Evolutionary conservation across 2,113 vertebrate genomes (phyloP), one percentile per base, ranked within the genome.

Genomic region (Toxostoma redivivum): DNA sequence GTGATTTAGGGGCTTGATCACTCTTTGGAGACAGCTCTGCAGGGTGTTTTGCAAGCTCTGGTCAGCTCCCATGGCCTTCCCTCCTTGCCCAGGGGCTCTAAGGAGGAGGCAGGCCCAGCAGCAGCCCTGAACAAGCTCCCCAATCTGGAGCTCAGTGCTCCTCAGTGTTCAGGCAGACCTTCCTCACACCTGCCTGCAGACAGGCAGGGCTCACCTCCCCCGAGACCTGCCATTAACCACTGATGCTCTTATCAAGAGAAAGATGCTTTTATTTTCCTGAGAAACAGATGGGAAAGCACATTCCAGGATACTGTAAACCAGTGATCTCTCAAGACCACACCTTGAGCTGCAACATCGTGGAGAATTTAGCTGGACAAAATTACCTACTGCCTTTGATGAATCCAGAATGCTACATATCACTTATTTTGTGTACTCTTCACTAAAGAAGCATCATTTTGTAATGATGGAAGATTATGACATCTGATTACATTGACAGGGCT

Each of bases 251-350:
- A 60, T 90, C 62, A 73, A 70, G 66, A 82, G 70, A 93, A 94
- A 93, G 78, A 80, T 80, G 42, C 71, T 85, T 45, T 69, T 69
- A 72, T 94, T 54, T 76, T 5, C 2, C 10, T 33, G 24, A 79
- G 48, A 91, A 95, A 86, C 91, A 95, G 88, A 91, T 91, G 88
- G 66, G 86, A 91, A 95, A 94, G 65, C 20, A 11, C 45, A 54
- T 91, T 84, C 93, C 69, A 74, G 35, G 57, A 13, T 38, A 17
- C n/a, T 45, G 42, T 40, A 79, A 92, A 71, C 11, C 65, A 65
- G n/a, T 2, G 2, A 27, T 81, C 53, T 83, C 71, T 71, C 76
- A 64, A 88, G 88, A 94, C 92, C 86, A 92, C 91, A 83, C 65
- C 94, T 95, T 74, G 87, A 95, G 76, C 80, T 70, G 47, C 40